Percentiles rank a stretch among this genome's conserved stretches.
These are phyloP conservation scores for Trididemnum miniatum DNA, from an alignment of 23 tunicate species.

Conservation along the genomic window DNA sequence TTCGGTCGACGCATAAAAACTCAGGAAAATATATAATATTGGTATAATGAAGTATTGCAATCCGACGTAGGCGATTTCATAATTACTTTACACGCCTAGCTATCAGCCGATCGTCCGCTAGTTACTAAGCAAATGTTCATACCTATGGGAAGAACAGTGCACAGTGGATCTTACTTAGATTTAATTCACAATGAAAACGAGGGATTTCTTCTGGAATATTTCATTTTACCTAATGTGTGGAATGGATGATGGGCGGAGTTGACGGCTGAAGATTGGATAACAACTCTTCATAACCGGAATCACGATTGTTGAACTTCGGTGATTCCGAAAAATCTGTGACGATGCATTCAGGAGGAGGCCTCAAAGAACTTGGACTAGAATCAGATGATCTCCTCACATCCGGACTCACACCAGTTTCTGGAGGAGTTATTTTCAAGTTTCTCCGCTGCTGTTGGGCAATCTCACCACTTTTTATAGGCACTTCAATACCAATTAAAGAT, in stretches of 20 bases:
- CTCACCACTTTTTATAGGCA: slow-evolving; percentile 22
- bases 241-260: neutral
- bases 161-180: too few relatives aligned
- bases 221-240: neutral
- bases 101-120: too few relatives aligned
- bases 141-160: too few relatives aligned
- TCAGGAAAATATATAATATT: too few relatives aligned
- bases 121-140: too few relatives aligned
- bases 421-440: neutral
- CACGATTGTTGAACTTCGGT: slow-evolving; percentile 18
- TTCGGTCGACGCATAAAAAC: too few relatives aligned
- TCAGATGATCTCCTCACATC: neutral
- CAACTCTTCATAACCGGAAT: slow-evolving; percentile 57
- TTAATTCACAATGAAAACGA: too few relatives aligned
- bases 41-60: too few relatives aligned
- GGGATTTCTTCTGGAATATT: neutral
- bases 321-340: neutral
- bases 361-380: neutral
- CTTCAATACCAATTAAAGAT: slow-evolving; percentile 12
- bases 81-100: too few relatives aligned
- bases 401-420: neutral
- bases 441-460: slow-evolving; percentile 22
- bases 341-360: neutral
- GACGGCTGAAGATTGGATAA: neutral
- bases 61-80: too few relatives aligned